Evolutionary conservation across 1,140 invertebrate species (phyloP).

Genomic region (Bombus cullumanus): DNA sequence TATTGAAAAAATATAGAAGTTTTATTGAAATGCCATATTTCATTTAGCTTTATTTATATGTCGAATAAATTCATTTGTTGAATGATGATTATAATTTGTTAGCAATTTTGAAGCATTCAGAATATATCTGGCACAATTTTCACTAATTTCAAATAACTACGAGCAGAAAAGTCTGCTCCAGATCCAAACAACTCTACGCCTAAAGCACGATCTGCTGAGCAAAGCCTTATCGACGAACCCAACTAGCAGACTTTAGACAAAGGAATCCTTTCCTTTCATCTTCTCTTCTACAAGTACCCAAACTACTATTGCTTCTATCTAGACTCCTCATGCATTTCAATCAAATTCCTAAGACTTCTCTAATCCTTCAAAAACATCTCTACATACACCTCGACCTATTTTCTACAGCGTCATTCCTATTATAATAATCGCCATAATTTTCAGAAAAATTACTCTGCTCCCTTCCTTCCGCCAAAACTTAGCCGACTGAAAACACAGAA

Average conservation of each 20-base stretch:
- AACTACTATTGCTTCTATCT: background rate
- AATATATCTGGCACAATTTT: background rate
- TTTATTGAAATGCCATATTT: background rate
- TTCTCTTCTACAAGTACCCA: background rate
- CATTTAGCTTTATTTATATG: background rate
- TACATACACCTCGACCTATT: background rate
- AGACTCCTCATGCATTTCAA: background rate
- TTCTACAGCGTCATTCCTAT: background rate
- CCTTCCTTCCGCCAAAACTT: background rate
- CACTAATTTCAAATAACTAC: background rate
- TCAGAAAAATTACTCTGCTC: background rate
- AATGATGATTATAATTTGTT: no score
- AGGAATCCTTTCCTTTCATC: background rate
- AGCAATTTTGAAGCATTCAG: background rate
- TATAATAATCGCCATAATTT: background rate
- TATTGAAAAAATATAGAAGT: no score
- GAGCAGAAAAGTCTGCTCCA: background rate
- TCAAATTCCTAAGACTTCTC: background rate
- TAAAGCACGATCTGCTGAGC: background rate
- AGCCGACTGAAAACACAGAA: background rate
- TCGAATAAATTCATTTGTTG: no score
- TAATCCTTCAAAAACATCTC: no score
- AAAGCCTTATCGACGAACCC: slow-evolving; percentile 5
- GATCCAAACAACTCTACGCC: background rate
- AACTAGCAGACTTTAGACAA: background rate